These are phyloP conservation scores for Parotia lawesii DNA, from an alignment of 2,113 vertebrate species.

Conservation along the genomic window DNA sequence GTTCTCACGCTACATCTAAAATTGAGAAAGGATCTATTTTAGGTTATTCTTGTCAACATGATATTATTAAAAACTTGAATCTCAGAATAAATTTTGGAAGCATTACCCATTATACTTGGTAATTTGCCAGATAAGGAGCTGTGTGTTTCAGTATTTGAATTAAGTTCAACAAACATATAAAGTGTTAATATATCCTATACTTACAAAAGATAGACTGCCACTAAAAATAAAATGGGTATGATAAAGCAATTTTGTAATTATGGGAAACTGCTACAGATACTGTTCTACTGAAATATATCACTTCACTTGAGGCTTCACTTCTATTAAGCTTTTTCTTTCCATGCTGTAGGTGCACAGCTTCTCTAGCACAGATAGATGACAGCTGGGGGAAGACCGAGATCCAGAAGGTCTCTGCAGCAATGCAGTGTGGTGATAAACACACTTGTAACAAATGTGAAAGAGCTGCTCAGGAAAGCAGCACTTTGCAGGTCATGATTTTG, in stretches of 20 bases:
- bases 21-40: neutral
- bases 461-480: neutral
- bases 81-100: neutral
- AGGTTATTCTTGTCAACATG: neutral
- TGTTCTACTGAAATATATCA: neutral
- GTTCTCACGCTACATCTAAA: neutral
- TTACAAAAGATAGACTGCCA: neutral
- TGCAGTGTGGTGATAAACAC: neutral
- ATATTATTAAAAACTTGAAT: neutral
- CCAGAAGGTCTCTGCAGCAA: neutral
- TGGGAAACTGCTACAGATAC: neutral
- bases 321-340: neutral
- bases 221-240: neutral
- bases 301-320: neutral
- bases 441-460: neutral
- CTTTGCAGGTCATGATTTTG: neutral
- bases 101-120: neutral
- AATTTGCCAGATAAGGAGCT: neutral
- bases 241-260: neutral
- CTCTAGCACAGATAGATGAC: neutral
- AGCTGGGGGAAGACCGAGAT: accelerated
- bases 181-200: neutral
- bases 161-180: neutral
- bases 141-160: neutral
- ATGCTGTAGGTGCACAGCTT: neutral